Evolutionary conservation across 2,888 invertebrate genomes (phyloP).

Genomic region (Conomelus anceps): DNA sequence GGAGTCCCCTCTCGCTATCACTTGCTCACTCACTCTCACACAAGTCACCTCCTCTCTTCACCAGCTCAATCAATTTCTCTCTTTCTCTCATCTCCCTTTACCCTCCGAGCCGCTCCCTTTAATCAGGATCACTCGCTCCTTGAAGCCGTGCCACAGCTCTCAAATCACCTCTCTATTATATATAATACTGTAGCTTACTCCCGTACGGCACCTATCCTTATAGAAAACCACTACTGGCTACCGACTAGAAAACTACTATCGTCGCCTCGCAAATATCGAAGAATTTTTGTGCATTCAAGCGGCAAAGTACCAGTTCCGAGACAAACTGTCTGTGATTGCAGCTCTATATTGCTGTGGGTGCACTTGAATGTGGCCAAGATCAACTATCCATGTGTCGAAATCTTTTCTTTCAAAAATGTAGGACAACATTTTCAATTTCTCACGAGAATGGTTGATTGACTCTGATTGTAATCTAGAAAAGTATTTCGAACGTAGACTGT

Average conservation of each 20-base stretch:
- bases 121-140: neutral
- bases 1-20: neutral
- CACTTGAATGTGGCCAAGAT: no score
- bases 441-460: neutral
- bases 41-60: no score
- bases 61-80: neutral
- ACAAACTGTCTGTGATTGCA: neutral
- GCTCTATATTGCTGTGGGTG: no score
- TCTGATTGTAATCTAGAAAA: no score
- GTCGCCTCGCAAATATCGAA: neutral
- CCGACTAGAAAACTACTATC: slow-evolving; percentile 3
- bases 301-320: neutral
- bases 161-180: neutral
- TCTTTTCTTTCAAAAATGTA: neutral
- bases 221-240: slow-evolving; percentile 27
- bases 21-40: neutral
- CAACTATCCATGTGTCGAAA: neutral
- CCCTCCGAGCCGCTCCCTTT: neutral
- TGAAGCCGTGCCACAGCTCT: slow-evolving; percentile 19
- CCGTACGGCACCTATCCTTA: neutral
- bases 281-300: neutral
- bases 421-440: neutral
- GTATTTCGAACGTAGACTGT: no score
- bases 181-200: neutral
- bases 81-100: neutral